These are phyloP conservation scores for Chymomyza caudatula DNA, from an alignment of 2,888 invertebrate genomes.

Conservation along the genomic window DNA sequence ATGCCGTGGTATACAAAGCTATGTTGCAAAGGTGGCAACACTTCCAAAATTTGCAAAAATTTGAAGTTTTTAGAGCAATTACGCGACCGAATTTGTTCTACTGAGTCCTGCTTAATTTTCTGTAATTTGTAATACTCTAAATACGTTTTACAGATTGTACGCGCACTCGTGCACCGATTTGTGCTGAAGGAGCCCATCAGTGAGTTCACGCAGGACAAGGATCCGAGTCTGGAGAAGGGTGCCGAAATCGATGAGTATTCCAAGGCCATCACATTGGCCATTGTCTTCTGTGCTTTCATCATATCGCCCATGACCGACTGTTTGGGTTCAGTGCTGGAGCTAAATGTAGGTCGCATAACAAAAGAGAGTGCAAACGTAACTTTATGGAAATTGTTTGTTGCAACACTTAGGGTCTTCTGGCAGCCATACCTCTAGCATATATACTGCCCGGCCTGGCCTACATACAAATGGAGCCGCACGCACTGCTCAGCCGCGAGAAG, in stretches of 20 bases:
- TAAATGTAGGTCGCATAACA: slow-evolving; percentile 82
- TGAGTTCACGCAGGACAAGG: slow-evolving; percentile 77
- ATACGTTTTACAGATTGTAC: slow-evolving; percentile 71
- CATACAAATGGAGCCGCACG: slow-evolving; percentile 86
- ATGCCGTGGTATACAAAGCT: too few species aligned
- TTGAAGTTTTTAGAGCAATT: too few species aligned
- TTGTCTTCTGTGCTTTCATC: slow-evolving; percentile 84
- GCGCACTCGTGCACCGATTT: slow-evolving; percentile 76
- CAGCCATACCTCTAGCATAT: slow-evolving; percentile 90
- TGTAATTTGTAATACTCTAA: too few species aligned
- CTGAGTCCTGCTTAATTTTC: too few species aligned
- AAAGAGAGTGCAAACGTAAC: slow-evolving; percentile 18
- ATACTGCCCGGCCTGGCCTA: slow-evolving; percentile 89
- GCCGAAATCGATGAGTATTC: slow-evolving; percentile 76
- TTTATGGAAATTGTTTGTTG: slow-evolving; percentile 23
- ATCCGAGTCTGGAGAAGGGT: slow-evolving; percentile 77
- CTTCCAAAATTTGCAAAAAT: too few species aligned
- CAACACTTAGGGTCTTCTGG: slow-evolving; percentile 83
- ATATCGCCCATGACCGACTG: slow-evolving; percentile 91
- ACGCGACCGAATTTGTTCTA: too few species aligned
- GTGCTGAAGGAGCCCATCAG: slow-evolving; percentile 76
- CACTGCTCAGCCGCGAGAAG: slow-evolving; percentile 83
- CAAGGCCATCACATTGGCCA: slow-evolving; percentile 79
- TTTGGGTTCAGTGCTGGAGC: slow-evolving; percentile 88
- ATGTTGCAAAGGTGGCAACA: too few species aligned